These are phyloP conservation scores for Barnardius zonarius DNA, from an alignment of 2,113 vertebrate species.

Conservation along the genomic window DNA sequence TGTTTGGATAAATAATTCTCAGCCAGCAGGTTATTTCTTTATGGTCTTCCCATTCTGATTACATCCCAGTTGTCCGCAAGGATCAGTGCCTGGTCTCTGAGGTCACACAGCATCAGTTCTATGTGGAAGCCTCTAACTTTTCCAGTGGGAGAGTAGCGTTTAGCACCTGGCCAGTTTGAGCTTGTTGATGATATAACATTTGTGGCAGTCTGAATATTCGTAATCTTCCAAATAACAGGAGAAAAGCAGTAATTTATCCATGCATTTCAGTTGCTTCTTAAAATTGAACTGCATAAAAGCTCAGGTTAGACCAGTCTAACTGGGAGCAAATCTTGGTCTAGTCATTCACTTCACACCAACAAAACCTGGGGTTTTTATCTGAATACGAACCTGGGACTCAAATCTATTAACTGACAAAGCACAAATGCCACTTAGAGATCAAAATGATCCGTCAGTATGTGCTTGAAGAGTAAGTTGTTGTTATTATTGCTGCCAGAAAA, in stretches of 20 bases:
- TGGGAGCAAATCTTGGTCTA: not conserved
- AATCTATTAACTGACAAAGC: not conserved
- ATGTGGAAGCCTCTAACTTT: not conserved
- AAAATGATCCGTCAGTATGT: rapidly evolving
- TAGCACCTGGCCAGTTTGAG: not conserved
- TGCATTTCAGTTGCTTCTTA: not conserved
- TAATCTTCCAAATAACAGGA: not conserved
- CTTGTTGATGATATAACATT: not conserved
- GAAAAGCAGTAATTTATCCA: not conserved
- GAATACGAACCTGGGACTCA: not conserved
- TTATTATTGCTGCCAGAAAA: not conserved
- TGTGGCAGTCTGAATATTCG: not conserved
- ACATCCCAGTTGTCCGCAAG: not conserved
- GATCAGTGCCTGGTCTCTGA: not conserved
- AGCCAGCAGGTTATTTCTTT: not conserved
- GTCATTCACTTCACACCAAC: not conserved
- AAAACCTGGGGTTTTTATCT: not conserved
- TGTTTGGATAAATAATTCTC: not conserved
- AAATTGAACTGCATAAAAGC: not conserved
- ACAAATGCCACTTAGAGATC: not conserved
- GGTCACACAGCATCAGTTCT: not conserved
- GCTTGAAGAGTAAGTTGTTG: not conserved
- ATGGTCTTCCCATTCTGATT: not conserved
- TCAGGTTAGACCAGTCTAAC: not conserved
- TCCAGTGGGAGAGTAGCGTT: not conserved